Percentiles rank a stretch among this genome's conserved stretches.
Conservation (phyloP, 1,140 invertebrate species). For the Listronotus bonariensis region DNA sequence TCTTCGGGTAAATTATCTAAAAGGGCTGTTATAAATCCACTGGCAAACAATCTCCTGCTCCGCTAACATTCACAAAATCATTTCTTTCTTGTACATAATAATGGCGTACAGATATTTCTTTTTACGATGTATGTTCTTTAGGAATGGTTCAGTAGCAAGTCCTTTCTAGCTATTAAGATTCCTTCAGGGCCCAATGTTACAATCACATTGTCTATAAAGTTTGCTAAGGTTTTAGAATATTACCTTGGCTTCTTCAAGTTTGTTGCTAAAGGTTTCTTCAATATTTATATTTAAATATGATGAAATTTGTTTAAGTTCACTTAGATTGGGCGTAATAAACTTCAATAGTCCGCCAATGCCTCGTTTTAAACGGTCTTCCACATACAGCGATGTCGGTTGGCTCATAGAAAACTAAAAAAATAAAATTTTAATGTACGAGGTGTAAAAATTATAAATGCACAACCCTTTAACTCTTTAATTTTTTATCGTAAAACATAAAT, state of each 20-base stretch:
- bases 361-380: constrained; percentile 60
- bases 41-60: constrained; percentile 69
- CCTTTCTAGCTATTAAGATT: constrained; percentile 56
- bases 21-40: constrained; percentile 63
- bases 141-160: constrained; percentile 39
- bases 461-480: no score
- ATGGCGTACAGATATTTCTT: constrained; percentile 48
- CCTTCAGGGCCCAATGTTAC: constrained; percentile 64
- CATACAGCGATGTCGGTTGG: constrained; percentile 69
- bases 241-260: constrained; percentile 44
- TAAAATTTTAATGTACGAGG: no score
- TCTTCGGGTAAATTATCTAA: constrained; percentile 57
- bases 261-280: constrained; percentile 33
- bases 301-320: constrained; percentile 67
- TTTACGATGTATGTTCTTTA: constrained; percentile 17
- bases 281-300: constrained; percentile 40
- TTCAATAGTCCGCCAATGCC: constrained; percentile 58
- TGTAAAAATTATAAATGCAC: no score
- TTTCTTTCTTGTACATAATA: constrained; percentile 57
- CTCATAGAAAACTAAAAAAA: constrained; percentile 68
- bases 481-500: no score
- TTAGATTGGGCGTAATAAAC: constrained; percentile 73
- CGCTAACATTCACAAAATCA: constrained; percentile 65
- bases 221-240: constrained; percentile 42
- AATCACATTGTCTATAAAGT: constrained; percentile 60